These are phyloP conservation scores for Leptodactylus fuscus DNA, from an alignment of 2,113 vertebrate species.

Conservation along the genomic window DNA sequence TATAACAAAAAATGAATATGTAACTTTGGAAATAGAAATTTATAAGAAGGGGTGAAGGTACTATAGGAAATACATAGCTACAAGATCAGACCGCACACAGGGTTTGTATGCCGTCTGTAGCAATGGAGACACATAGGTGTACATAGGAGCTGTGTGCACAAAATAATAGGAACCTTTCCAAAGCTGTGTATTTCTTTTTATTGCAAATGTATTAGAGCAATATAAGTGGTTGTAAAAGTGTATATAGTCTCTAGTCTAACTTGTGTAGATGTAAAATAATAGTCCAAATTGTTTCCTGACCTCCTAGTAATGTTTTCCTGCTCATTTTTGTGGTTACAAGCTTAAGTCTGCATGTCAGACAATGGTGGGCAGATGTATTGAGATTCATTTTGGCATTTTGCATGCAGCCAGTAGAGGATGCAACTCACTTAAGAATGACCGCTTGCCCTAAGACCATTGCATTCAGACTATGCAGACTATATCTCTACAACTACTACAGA, in stretches of 20 bases:
- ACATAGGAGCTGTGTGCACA: no score
- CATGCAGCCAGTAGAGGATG: conserved; percentile 24
- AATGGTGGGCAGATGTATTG: neutral
- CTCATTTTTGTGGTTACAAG: neutral
- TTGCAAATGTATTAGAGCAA: neutral
- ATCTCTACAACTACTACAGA: no score
- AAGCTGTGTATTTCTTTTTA: no score
- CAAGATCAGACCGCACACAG: neutral
- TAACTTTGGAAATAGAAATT: no score
- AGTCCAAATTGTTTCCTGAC: neutral
- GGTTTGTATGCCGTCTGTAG: no score
- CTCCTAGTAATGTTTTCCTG: neutral
- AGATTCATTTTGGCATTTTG: neutral
- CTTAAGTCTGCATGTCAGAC: neutral
- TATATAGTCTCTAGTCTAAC: neutral
- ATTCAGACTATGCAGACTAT: neutral
- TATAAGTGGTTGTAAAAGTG: neutral
- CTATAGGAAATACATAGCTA: neutral
- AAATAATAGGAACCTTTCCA: no score
- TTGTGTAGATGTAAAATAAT: neutral
- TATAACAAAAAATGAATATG: no score
- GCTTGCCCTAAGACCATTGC: neutral
- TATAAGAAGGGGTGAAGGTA: neutral
- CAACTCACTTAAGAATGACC: conserved; percentile 10
- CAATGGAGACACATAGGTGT: neutral